Conservation (phyloP, 2,888 invertebrate species). For the Diaperis boleti region DNA sequence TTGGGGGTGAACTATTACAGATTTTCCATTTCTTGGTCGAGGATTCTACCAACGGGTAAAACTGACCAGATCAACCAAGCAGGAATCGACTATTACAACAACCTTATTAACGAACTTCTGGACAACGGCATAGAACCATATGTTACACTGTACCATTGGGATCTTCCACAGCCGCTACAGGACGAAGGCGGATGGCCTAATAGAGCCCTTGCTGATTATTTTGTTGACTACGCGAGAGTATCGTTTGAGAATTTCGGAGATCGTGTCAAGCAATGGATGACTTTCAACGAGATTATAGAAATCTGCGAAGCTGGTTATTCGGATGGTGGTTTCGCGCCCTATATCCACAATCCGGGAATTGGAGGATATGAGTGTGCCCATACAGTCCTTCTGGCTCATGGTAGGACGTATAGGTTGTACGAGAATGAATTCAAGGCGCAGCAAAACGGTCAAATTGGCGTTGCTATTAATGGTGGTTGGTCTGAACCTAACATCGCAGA, state of each 20-base stretch:
- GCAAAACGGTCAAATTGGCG: slow-evolving; percentile 64
- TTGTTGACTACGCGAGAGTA: slow-evolving; percentile 70
- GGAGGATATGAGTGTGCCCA: slow-evolving; percentile 74
- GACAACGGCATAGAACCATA: slow-evolving; percentile 70
- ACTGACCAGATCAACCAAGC: slow-evolving; percentile 74
- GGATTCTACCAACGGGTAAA: slow-evolving; percentile 74
- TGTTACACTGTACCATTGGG: slow-evolving; percentile 62
- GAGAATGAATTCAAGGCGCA: slow-evolving; percentile 68
- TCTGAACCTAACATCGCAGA: slow-evolving; percentile 69
- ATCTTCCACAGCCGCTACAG: slow-evolving; percentile 52
- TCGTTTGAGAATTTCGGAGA: slow-evolving; percentile 57
- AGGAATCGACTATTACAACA: slow-evolving; percentile 82
- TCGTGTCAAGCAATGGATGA: slow-evolving; percentile 66
- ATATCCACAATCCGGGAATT: slow-evolving; percentile 65
- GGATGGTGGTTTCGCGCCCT: slow-evolving; percentile 59
- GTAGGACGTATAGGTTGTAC: slow-evolving; percentile 74
- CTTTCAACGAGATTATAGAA: slow-evolving; percentile 68
- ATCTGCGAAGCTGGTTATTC: slow-evolving; percentile 53
- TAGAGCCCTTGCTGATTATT: slow-evolving; percentile 68
- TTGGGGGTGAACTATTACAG: slow-evolving; percentile 72
- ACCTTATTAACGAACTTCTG: slow-evolving; percentile 78
- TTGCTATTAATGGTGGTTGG: slow-evolving; percentile 69
- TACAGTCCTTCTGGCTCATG: slow-evolving; percentile 75
- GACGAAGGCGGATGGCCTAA: slow-evolving; percentile 73
- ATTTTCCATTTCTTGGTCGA: slow-evolving; percentile 76